Evolutionary conservation across 2,797 vertebrate species (phyloP), one percentile per base, ranked within the genome.

Genomic region (Champsocephalus gunnari): DNA sequence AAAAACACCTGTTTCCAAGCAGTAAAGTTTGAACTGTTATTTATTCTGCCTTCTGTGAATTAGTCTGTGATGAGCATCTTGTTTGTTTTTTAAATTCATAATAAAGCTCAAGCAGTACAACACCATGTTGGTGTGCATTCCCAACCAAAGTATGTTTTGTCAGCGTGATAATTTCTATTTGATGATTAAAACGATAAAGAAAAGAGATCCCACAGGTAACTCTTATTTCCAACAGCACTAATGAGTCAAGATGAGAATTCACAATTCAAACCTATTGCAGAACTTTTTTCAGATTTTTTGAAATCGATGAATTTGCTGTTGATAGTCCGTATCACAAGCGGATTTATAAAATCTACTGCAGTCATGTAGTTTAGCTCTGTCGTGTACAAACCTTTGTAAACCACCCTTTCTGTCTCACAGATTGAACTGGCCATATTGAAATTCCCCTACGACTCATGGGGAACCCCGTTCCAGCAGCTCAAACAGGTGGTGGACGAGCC

Each of bases 401-500:
- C 66, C 44, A 0, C 3, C 2, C 12, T 57, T 14, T 48, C 28
- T 68, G 5, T 19, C 34, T 54, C 14, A 77, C 34, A 99, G 98
- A 98, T 98, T 9, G 98, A 99, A 88, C 88, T 99, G 94, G 98
- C 98, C 82, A 98, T 99, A 89, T 94, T 99, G 82, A 96, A 96
- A 84, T 99, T 99, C 87, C 98, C 98, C 19, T 99, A 99, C 0
- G 98, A 99, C 57, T 98, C 98, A 0, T 99, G 98, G 98, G 97
- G 98, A 0, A 99, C 98, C 0, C 98, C 98, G 6, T 99, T 99
- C 92, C 98, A 99, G 94, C 98, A 99, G 93, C 97, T 99, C 68
- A 99, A 99, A 81, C 98, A 99, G 93, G 98, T 99, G 93, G 98
- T 99, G 64, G 98, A 99, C 60, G 98, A 99, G 80, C 97, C 97